Base-by-base conservation (phyloP, 53 echinoderm and acorn worm genomes). In the Echinometra lucunter region DNA sequence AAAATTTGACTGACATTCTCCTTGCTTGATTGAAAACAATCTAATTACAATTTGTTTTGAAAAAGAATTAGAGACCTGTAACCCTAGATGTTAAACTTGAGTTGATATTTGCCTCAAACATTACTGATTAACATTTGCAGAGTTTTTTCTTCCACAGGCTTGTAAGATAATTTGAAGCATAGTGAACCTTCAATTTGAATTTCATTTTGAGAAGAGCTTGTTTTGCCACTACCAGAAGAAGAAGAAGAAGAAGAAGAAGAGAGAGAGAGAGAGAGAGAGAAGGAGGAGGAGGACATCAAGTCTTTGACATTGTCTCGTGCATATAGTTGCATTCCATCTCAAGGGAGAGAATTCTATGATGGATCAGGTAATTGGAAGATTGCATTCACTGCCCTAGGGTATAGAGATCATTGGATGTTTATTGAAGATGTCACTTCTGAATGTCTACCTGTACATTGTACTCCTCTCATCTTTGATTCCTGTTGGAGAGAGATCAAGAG, bases 381-480 rank as follows among this genome's bases (percentile, higher is more conserved):
- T 85, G 85, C 53, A 35, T 85, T 85, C 85, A 45, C 1, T 53
- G 85, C 85, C 85, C 3, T 28, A 49, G 85, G 85, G 85, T 85
- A 85, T n/a, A 16, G 49, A 85, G 85, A 85, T 85, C 85, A 85
- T 85, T 45, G 85, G 13, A 47, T 25, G 85, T 49, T 85, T 85
- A 85, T 85, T 47, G 28, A 49, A 85, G 4, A 85, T 85, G 49
- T 49, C 85, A 49, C 27, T 63, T 63, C 63, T 12, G 21, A 63
- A 21, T 63, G 63, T 18, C 8, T 63, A 63, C 63, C 63, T 63
- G 13, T 85, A 49, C 30, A 27, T 49, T 38, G 19, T 81, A 81
- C 30, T 9, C 40, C 10, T 44, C 81, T 81, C 42, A 21, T 30
- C 7, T 81, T 17, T 53, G 53, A 53, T 42, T 44, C 44, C 53